These are phyloP conservation scores for Brachionus calyciflorus DNA, from an alignment of 1,140 invertebrate genomes.

Conservation along the genomic window DNA sequence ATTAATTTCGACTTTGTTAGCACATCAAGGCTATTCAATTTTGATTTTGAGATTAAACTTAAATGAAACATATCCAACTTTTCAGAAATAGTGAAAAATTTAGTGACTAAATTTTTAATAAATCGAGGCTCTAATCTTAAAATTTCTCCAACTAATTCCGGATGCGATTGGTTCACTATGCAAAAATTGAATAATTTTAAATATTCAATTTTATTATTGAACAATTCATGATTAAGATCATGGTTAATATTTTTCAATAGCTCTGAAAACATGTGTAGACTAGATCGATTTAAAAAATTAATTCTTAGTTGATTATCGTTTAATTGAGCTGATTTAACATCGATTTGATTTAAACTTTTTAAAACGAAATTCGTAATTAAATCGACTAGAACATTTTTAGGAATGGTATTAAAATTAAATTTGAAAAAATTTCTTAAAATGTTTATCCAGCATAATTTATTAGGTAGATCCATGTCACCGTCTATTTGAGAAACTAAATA, in stretches of 20 bases:
- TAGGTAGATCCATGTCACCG: background rate
- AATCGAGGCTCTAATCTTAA: background rate
- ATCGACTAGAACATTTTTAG: background rate
- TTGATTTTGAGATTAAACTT: background rate
- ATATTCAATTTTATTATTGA: background rate
- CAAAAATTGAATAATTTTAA: background rate
- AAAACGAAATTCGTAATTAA: background rate
- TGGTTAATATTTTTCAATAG: background rate
- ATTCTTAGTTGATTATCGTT: slow-evolving; percentile 1
- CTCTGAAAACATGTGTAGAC: background rate
- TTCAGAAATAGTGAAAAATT: background rate
- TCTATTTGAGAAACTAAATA: background rate
- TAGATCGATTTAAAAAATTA: background rate
- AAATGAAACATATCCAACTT: background rate
- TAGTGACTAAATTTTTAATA: background rate
- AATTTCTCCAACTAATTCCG: background rate
- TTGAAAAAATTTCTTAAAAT: background rate
- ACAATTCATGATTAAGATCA: too few species aligned
- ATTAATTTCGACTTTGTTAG: background rate
- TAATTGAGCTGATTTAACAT: background rate
- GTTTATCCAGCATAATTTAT: background rate
- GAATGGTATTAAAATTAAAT: background rate
- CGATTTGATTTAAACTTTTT: background rate
- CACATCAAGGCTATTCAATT: background rate
- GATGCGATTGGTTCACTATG: background rate